These are phyloP conservation scores for Dryocosmus kuriphilus DNA, from an alignment of 2,888 invertebrate genomes.

Conservation along the genomic window DNA sequence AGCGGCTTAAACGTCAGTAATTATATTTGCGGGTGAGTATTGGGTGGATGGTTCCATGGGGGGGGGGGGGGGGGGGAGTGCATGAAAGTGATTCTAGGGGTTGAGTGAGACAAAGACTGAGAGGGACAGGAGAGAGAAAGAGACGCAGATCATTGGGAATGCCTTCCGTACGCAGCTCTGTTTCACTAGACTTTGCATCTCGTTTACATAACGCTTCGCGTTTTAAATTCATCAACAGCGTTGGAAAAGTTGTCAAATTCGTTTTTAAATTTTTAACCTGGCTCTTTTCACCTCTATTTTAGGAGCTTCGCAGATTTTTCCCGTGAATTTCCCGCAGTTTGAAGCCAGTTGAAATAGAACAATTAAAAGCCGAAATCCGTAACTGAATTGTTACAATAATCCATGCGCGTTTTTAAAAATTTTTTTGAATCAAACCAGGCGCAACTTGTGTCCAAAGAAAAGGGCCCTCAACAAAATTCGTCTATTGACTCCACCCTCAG, in stretches of 20 bases:
- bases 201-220: not conserved
- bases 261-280: not conserved
- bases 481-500: not conserved
- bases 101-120: not conserved
- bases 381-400: too few relatives aligned
- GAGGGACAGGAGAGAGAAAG: not conserved
- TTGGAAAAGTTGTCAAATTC: not conserved
- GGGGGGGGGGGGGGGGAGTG: constrained; percentile 51
- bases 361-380: too few relatives aligned
- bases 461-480: not conserved
- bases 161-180: not conserved
- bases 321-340: too few relatives aligned
- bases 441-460: not conserved
- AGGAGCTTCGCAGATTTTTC: not conserved
- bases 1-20: constrained; percentile 76
- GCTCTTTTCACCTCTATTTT: not conserved
- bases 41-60: constrained; percentile 60
- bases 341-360: too few relatives aligned
- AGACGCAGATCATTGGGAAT: not conserved
- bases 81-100: not conserved
- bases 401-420: too few relatives aligned
- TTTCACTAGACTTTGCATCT: not conserved
- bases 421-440: not conserved
- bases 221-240: not conserved
- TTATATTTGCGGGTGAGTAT: constrained; percentile 76